Evolutionary conservation across 2,797 vertebrate genomes (phyloP).

Genomic region (Pseudocheirus occidentalis): DNA sequence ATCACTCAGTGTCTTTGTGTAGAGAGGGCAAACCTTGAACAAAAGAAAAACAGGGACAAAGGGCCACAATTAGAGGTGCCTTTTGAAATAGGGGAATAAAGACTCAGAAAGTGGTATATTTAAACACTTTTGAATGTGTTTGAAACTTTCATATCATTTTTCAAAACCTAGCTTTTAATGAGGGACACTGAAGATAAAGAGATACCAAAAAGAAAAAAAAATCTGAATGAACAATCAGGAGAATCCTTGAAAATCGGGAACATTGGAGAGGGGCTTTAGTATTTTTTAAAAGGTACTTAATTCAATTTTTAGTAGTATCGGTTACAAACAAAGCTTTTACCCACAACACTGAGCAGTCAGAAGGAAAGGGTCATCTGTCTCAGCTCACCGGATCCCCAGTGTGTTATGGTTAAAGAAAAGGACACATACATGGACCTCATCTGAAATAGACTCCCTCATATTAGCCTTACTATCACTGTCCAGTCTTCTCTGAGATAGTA

Average conservation of each 20-base stretch:
- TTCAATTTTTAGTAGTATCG: conserved; percentile 67
- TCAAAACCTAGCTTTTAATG: conserved; percentile 81
- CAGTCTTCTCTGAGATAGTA: background rate
- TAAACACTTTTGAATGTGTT: conserved; percentile 75
- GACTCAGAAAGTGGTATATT: conserved; percentile 75
- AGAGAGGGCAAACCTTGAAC: conserved; percentile 61
- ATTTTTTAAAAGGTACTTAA: conserved; percentile 62
- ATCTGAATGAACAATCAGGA: conserved; percentile 77
- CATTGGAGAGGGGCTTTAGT: conserved; percentile 62
- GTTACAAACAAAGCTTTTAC: conserved; percentile 67
- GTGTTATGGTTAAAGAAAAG: conserved; percentile 6
- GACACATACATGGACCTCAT: background rate
- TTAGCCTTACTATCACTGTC: conserved; percentile 1
- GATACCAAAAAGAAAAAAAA: conserved; percentile 66
- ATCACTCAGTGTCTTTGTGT: conserved; percentile 62
- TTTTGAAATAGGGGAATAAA: conserved; percentile 80
- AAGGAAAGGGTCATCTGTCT: conserved; percentile 67
- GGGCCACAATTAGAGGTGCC: conserved; percentile 73
- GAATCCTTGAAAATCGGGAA: conserved; percentile 77
- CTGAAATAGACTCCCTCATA: conserved; percentile 27
- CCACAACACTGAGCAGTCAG: conserved; percentile 31
- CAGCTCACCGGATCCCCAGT: background rate
- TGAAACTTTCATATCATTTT: conserved; percentile 76
- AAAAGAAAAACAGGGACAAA: conserved; percentile 68
- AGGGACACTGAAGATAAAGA: conserved; percentile 74